Evolutionary conservation across 2,113 vertebrate genomes (phyloP), one percentile per base, ranked within the genome.

Genomic region (Sminthopsis crassicaudata): DNA sequence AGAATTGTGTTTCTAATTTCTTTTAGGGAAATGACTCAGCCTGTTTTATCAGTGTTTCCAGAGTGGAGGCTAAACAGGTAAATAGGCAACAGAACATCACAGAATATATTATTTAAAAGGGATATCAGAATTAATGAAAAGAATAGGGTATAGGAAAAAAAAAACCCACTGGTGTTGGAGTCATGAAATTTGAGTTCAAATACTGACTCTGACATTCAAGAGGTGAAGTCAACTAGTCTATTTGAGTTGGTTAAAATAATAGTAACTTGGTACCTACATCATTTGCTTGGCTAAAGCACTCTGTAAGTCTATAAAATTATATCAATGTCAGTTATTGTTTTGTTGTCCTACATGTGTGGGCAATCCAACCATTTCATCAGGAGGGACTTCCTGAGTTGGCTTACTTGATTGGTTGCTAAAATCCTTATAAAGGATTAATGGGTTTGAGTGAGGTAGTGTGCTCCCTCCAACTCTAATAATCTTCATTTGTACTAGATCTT

Each of bases 1-100:
- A 92, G 76, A 91, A 55, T 27, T 23, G 91, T 93, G 27, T 2
- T 94, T 95, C 25, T 27, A 84, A 10, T 95, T 96, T 96, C 26
- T 53, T 95, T 90, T 55, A 90, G 94, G 46, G 90, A 90, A 30
- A 46, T 94, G 23, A 91, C 53, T 6, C 8, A 88, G 36, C 92
- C 53, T 22, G 76, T 6, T 90, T 24, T 52, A 55, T 25, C 7
- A 53, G 9, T 93, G 3, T 16, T 51, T 91, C 3, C 46, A 2
- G 52, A 46, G 42, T 67, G 52, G 51, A 96, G 55, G 52, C 30
- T 60, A 90, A 92, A 8, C 30, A 90, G 23, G 46, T 6, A 2
- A 91, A 55, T 26, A 51, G 27, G 30, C 46, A 91, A 42, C 19
- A 42, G 36, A 42, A 9, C 0, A 23, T 42, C 67, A 42, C 7